Base-by-base conservation (phyloP, 2,113 vertebrate species). In the Sinocyclocheilus maitianheensis region DNA sequence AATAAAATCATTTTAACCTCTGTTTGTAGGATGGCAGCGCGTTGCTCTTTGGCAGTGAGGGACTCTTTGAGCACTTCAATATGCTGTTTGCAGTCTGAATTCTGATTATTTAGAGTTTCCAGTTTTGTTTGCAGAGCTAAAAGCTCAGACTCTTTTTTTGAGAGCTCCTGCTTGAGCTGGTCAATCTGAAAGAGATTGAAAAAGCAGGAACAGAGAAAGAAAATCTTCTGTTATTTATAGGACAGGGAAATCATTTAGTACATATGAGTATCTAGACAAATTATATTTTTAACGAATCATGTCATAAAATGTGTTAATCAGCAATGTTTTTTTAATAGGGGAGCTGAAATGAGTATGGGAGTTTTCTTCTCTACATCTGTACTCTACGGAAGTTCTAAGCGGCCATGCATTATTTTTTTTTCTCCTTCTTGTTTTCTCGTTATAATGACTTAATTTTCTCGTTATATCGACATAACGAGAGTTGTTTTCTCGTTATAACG, bases 11-110 rank as follows among this genome's bases (percentile, higher is more conserved):
- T 10, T 3, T 4, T 77, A 20, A 99, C 98, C 98, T 99, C 98
- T 24, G 98, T 99, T 94, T 99, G 98, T 89, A 99, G 96, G 91
- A 99, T 99, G 95, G 98, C 98, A 92, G 98, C 97, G 87, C 98
- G 97, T 96, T 99, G 98, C 96, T 99, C 98, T 96, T 99, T 99
- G 96, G 98, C 98, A 95, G 98, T 99, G 94, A 99, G 97, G 37
- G 98, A 99, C 95, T 99, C 98, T 95, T 99, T 99, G 92, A 99
- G 97, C 94, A 99, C 98, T 95, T 99, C 98, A 58, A 99, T 99
- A 94, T 99, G 98, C 96, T 99, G 98, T 93, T 99, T 99, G 94
- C 98, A 99, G 96, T 99, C 98, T 22, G 98, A 99, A 94, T 99
- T 99, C 93, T 99, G 98, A 95, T 99, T 99, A 95, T 97, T 98